A percentile compares a stretch with the other conserved stretches of the same genome.
These are phyloP conservation scores for Dryobota labecula DNA, from an alignment of 2,888 invertebrate genomes.

Conservation along the genomic window DNA sequence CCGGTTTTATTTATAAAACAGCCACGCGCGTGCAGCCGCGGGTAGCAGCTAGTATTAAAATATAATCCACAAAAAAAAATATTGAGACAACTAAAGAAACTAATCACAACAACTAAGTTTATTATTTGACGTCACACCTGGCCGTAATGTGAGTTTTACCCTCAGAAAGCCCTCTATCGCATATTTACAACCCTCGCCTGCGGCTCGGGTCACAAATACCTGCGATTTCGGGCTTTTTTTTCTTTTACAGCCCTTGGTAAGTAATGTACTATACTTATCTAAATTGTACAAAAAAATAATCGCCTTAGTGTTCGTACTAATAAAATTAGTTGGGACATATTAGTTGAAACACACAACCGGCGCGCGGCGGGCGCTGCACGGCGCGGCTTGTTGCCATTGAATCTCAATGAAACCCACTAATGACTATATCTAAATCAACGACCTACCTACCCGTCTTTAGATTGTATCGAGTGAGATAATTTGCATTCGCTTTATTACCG, in stretches of 20 bases:
- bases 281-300: background rate
- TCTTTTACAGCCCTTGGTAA: no score
- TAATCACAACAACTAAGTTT: background rate
- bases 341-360: slow-evolving; percentile 24
- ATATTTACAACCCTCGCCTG: no score
- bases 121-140: no score
- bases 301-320: slow-evolving; percentile 9
- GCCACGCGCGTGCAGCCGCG: no score
- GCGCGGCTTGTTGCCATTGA: slow-evolving; percentile 36
- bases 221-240: no score
- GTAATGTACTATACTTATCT: no score
- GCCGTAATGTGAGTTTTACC: no score
- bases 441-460: slow-evolving; percentile 66
- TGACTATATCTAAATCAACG: slow-evolving; percentile 70
- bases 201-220: no score
- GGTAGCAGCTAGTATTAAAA: background rate
- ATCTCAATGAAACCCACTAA: slow-evolving; percentile 61
- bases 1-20: no score
- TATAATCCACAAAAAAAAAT: background rate
- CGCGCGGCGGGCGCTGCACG: no score
- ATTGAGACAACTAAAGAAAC: background rate
- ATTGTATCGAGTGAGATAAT: slow-evolving; percentile 70
- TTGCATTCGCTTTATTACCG: slow-evolving; percentile 69
- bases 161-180: no score
- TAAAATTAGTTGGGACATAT: slow-evolving; percentile 49